Conservation (phyloP, 2,797 vertebrate species). For the Sebastes diaconus region DNA sequence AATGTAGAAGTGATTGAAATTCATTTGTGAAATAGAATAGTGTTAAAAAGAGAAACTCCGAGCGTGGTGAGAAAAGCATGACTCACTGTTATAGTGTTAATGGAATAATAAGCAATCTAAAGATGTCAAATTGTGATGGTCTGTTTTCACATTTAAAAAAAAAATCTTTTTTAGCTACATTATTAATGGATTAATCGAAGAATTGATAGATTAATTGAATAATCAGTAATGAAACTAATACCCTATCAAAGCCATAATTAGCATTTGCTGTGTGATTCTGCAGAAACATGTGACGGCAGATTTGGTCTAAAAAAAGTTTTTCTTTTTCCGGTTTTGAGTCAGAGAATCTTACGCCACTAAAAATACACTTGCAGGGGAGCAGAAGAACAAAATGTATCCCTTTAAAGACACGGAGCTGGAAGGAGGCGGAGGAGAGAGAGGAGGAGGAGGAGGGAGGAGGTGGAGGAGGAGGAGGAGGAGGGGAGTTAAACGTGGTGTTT, state of each 20-base stretch:
- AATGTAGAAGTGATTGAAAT: not conserved
- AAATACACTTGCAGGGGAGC: not conserved
- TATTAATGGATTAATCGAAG: not conserved
- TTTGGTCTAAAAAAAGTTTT: not conserved
- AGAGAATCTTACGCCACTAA: not conserved
- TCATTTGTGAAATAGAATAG: not conserved
- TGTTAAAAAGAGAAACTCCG: not conserved
- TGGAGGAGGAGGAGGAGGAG: slow-evolving; percentile 6
- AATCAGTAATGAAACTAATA: not conserved
- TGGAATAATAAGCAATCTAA: not conserved
- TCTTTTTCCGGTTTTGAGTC: not conserved
- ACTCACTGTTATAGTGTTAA: not conserved
- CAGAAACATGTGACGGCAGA: not conserved
- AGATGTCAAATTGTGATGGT: not conserved
- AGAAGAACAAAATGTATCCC: not conserved
- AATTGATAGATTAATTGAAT: not conserved
- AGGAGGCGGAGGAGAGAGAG: not conserved
- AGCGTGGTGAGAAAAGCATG: too few relatives aligned
- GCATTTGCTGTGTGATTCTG: not conserved
- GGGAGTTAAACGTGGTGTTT: slow-evolving; percentile 48
- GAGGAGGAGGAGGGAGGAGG: not conserved
- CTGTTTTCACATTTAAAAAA: not conserved
- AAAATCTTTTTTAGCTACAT: not conserved
- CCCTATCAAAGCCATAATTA: rapidly evolving
- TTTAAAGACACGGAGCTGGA: slow-evolving; percentile 9